Evolutionary conservation across 30 jellyfish, hydroid and myxozoan genomes (phyloP), one percentile per base, ranked within the genome.

Genomic region (Rhopilema esculentum): DNA sequence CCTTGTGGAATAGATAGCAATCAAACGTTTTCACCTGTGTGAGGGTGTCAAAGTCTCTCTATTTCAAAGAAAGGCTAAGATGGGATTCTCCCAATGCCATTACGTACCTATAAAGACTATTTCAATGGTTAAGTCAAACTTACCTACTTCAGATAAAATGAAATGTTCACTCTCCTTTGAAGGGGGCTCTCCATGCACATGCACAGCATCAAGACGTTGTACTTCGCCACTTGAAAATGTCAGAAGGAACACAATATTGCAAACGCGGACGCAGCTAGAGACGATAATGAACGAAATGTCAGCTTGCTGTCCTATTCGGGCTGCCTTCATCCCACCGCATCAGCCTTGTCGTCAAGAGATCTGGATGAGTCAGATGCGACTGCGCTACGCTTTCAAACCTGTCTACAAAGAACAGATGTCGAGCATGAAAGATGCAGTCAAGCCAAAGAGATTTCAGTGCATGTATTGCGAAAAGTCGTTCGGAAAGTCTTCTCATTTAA

Each of bases 401-500:
- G 87, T 71, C 15, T 84, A 49, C 51, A 84, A 69, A 49, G 86
- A 77, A 9, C 69, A 52, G 48, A 71, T 73, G 75, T 9, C 31
- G 30, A 80, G 69, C 23, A 76, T 33, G 71, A 84, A 66, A 40
- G 85, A 72, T 50, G 87, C 24, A 12, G 66, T 62, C 0, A 84
- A 84, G 57, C 82, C 82, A 49, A 89, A 90, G 64, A 78, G 97
- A n/a, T 95, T 95, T 74, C 99, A 91, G 50, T 95, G 99, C 64
- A 74, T 95, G 84, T 95, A 95, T 73, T 95, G 99, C 49, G 97
- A 89, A 4, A 95, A 95, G 67, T 89, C 97, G 18, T 95, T 95
- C 70, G 97, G 99, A 21, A 95, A 95, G 65, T 95, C 99, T 0
- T 95, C 99, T 16, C 99, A 95, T 82, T 79, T 95, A 52, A 50